Base-by-base conservation (phyloP, 2,888 invertebrate genomes). In the Drosophila eohydei region DNA sequence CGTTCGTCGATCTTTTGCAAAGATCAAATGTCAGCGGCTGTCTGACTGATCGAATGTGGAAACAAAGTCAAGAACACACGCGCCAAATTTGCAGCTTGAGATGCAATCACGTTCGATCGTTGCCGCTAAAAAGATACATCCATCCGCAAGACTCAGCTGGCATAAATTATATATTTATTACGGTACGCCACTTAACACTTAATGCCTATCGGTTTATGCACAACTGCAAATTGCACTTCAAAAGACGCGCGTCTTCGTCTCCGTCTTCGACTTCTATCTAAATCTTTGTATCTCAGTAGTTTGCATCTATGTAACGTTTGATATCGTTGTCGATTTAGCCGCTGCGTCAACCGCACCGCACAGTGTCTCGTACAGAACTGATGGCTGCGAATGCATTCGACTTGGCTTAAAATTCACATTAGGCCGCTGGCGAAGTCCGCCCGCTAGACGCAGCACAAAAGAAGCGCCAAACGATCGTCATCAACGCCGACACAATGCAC, bases 331-430 rank as follows among this genome's bases (percentile, higher is more conserved):
- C 2, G 59, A 9, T 62, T 57, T 58, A 40, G 59, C 71, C 80
- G 86, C 71, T 75, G 51, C 76, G 61, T 78, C 91, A 82, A 91
- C 92, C 91, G 85, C 82, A 80, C 86, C 83, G 82, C 72, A 81
- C 84, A 83, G 80, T 80, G 90, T 79, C 84, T 81, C 86, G 78
- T 65, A 82, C 83, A 91, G 85, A 91, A 92, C 91, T 91, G 92
- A 92, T 72, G 88, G 80, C 86, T 87, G 69, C 71, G 84, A 87
- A 70, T 87, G 88, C 90, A 88, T 68, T 66, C 76, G 80, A 69
- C 82, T 76, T 83, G 86, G 80, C 74, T 90, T 86, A 90, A 91
- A 90, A 91, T 87, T 88, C 80, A 88, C 85, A 81, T 81, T 87
- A 77, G 68, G 71, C 88, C 73, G 70, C 64, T 80, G 63, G 68